Evolutionary conservation across 2,888 invertebrate species (phyloP).

Genomic region (Torymus auratus): DNA sequence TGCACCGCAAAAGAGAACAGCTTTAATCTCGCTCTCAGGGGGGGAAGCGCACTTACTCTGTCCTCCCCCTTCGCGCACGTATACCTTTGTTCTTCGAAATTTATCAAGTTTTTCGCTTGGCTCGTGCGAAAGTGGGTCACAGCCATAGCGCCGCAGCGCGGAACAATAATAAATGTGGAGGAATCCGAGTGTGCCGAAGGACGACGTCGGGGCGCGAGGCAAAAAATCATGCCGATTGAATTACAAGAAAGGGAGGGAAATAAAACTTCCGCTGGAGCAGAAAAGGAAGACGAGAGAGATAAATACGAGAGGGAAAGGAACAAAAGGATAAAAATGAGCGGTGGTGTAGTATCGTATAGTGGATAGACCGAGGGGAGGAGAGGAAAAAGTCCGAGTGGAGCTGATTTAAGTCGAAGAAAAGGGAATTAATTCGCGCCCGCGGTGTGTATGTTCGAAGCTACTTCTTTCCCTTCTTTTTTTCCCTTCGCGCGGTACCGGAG

Average conservation of each 20-base stretch:
- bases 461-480: neutral
- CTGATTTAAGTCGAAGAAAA: conserved; percentile 33
- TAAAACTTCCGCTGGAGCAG: neutral
- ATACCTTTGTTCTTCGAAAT: conserved; percentile 39
- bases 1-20: no score
- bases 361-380: neutral
- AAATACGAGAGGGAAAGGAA: neutral
- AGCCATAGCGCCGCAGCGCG: conserved; percentile 2
- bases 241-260: conserved; percentile 19
- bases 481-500: no score
- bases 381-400: conserved; percentile 15
- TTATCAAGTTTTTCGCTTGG: conserved; percentile 53
- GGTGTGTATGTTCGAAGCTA: neutral
- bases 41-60: no score
- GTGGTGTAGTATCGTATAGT: conserved; percentile 1
- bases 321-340: conserved; percentile 24
- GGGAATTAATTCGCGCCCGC: conserved; percentile 31
- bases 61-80: no score
- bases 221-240: conserved; percentile 34
- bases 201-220: neutral
- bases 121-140: conserved; percentile 7
- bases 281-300: conserved; percentile 7
- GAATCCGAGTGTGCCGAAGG: conserved; percentile 32
- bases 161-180: conserved; percentile 49
- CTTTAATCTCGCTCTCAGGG: no score